Base-by-base conservation (phyloP, 1,140 invertebrate genomes). In the Cylas formicarius region DNA sequence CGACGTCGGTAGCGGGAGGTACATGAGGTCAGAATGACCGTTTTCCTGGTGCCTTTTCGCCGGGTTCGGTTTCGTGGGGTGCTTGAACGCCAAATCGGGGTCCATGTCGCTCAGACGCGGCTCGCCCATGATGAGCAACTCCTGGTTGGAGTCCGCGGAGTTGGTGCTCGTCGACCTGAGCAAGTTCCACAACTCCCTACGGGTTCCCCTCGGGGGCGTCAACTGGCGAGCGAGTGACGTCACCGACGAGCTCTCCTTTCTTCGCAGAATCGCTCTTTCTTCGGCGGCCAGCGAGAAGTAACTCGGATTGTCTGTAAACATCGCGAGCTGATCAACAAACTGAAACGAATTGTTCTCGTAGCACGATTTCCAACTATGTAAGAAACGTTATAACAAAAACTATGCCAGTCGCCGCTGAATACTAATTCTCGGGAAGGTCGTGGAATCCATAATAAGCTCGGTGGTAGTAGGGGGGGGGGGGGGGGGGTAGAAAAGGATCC, bases 231-330 rank as follows among this genome's bases (percentile, higher is more conserved):
- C 54, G 10, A 60, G 21, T 6, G 55, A 55, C n/a, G 45, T 48
- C 23, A 58, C 56, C 7, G 56, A 55, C 2, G 44, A 39, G 27
- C 45, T 56, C 43, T 44, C 44, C 9, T n/a, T n/a, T n/a, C n/a
- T n/a, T n/a, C n/a, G n/a, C n/a, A n/a, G 39, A 42, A 17, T 28
- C 44, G 13, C 38, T 50, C 16, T 21, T 23, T 33, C 42, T 32
- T 41, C 39, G 58, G 38, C 62, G 18, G 69, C 63, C 34, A 77
- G 50, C 44, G 73, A 69, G 57, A 77, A 77, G 48, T 77, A 77
- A 38, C 74, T 76, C 4, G 75, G 75, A 56, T 77, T 77, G 65
- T 77, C 75, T 77, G 72, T 47, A 58, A 56, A 44, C 33, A 27
- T 18, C 17, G 2, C n/a, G 9, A 38, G 2, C 2, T 10, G n/a